Evolutionary conservation across 2,113 vertebrate species (phyloP), one percentile per base, ranked within the genome.

Genomic region (Serranochromis macrocephalus): DNA sequence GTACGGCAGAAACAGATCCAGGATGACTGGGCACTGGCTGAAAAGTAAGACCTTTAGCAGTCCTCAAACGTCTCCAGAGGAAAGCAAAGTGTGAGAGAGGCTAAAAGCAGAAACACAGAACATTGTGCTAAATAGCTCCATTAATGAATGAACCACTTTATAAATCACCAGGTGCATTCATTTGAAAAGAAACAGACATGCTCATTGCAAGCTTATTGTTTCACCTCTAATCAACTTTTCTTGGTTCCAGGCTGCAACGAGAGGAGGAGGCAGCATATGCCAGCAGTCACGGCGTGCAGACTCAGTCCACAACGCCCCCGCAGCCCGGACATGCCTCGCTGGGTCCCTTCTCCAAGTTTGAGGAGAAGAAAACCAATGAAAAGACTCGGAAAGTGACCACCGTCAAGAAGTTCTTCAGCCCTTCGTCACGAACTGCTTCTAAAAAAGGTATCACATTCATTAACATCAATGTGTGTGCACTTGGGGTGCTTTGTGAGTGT

Each of bases 351-450:
- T 98, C 99, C 38, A 99, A 99, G 92, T 99, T 99, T 78, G 98
- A 99, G 94, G 99, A 99, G 92, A 99, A 99, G 96, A 99, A 99
- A 93, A 99, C 98, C 87, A 99, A 99, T 3, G 98, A 99, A 95
- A 99, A 99, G 91, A 98, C 98, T 0, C 96, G 98, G 4, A 99
- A 99, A 87, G 99, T 99, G 83, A 99, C 98, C 10, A 99, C 98
- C 0, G 98, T 99, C 19, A 99, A 99, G 95, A 99, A 99, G 85
- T 99, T 99, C 96, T 99, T 99, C 96, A 98, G 97, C 87, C 97
- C 98, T 11, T 99, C 98, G 3, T 98, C 98, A 24, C 97, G 98
- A 82, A 95, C 96, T 7, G 96, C 97, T 84, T 93, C 97, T 42
- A 99, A 99, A 92, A 99, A 99, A 96, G 98, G 98, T 99, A 96